Conservation (phyloP, 2,113 vertebrate genomes). For the Montifringilla adamsi region DNA sequence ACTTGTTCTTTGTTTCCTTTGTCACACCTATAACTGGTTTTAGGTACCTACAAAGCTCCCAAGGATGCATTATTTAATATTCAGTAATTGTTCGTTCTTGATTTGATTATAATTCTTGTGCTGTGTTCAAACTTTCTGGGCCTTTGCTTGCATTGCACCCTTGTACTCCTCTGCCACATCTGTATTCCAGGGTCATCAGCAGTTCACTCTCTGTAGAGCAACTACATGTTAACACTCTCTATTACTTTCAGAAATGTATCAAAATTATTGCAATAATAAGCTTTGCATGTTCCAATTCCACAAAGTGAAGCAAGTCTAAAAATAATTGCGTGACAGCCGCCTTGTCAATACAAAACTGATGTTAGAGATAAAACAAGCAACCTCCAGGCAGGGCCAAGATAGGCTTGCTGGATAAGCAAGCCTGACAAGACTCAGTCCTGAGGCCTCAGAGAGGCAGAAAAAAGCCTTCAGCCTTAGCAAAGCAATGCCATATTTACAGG, state of each 20-base stretch:
- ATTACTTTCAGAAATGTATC: not conserved
- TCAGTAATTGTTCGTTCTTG: not conserved
- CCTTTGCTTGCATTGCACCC: not conserved
- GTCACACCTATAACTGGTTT: not conserved
- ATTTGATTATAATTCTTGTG: not conserved
- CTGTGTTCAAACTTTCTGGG: not conserved
- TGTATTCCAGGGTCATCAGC: not conserved
- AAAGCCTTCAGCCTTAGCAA: not conserved
- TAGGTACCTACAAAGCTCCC: not conserved
- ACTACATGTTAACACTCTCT: not conserved
- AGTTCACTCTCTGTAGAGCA: not conserved
- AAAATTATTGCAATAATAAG: not conserved
- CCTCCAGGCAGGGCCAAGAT: not conserved
- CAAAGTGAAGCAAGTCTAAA: not conserved
- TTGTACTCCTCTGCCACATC: not conserved
- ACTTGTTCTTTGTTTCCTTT: not conserved
- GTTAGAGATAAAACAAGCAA: not conserved
- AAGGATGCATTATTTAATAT: not conserved
- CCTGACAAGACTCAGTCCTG: not conserved
- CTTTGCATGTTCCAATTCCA: not conserved
- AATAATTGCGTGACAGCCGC: not conserved
- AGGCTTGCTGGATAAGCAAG: not conserved
- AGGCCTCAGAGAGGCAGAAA: not conserved
- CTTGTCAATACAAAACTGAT: not conserved
- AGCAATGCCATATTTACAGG: not conserved